Evolutionary conservation across 2,888 invertebrate species (phyloP).

Genomic region (Dastarcus helophoroides): DNA sequence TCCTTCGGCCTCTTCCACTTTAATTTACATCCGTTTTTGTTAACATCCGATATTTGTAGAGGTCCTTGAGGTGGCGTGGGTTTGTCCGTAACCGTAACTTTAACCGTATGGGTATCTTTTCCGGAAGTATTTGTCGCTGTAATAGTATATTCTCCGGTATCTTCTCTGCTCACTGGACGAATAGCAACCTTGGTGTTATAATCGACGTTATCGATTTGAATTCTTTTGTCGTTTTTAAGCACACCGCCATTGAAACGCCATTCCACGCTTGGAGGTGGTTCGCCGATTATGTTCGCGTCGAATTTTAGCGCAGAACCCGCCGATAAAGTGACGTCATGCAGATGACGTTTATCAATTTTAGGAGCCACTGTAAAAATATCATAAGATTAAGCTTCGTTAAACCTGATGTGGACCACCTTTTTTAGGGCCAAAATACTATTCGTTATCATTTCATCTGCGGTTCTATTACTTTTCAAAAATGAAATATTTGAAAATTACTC

Average conservation of each 20-base stretch:
- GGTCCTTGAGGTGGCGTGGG: slow-evolving; percentile 84
- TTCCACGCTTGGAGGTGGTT: slow-evolving; percentile 87
- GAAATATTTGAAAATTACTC: no score
- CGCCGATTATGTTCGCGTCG: slow-evolving; percentile 87
- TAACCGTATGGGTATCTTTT: slow-evolving; percentile 70
- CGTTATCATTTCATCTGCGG: no score
- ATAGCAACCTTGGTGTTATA: slow-evolving; percentile 81
- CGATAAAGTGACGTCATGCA: slow-evolving; percentile 82
- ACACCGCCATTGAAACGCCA: slow-evolving; percentile 84
- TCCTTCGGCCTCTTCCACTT: slow-evolving; percentile 94
- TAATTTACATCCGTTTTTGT: slow-evolving; percentile 85
- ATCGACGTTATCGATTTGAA: slow-evolving; percentile 71
- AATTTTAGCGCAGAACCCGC: slow-evolving; percentile 88
- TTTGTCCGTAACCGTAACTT: slow-evolving; percentile 77
- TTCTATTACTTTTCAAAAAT: no score
- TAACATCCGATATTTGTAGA: slow-evolving; percentile 76
- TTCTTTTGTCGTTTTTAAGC: slow-evolving; percentile 53
- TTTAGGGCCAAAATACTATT: no score
- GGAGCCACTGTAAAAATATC: slow-evolving; percentile 62
- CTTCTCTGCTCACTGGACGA: slow-evolving; percentile 66
- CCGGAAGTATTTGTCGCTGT: slow-evolving; percentile 81
- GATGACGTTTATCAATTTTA: slow-evolving; percentile 86
- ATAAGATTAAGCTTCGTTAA: no score
- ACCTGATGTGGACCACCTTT: neutral
- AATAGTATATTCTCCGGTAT: slow-evolving; percentile 80